Conservation (phyloP, 1,140 invertebrate species). For the Zaprionus lachaisei region DNA sequence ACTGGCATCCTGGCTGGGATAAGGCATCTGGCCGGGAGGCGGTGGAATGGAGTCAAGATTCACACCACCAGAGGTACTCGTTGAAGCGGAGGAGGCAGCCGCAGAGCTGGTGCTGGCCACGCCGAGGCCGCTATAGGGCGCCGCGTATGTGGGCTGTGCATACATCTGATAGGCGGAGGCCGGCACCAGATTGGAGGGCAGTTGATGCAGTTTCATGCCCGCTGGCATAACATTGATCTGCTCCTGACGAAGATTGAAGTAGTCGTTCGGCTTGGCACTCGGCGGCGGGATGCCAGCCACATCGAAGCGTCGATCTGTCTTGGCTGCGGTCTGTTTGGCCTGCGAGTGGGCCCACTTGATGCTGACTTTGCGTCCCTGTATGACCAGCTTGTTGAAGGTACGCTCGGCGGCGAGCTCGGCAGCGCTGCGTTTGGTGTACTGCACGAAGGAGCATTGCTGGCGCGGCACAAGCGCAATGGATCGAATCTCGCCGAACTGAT, state of each 20-base stretch:
- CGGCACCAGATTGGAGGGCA: constrained; percentile 86
- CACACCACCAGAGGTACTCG: constrained; percentile 55
- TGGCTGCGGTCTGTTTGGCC: constrained; percentile 87
- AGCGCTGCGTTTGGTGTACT: constrained; percentile 95
- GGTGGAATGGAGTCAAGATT: constrained; percentile 85
- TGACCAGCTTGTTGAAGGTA: constrained; percentile 97
- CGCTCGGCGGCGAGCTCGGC: constrained; percentile 98
- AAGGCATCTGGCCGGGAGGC: constrained; percentile 89
- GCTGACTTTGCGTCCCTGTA: constrained; percentile 93
- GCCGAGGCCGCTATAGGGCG: constrained; percentile 67
- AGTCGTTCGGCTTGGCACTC: constrained; percentile 87
- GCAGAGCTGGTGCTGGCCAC: constrained; percentile 85
- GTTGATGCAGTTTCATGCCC: constrained; percentile 82
- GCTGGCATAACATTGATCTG: constrained; percentile 86
- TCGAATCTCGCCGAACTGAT: constrained; percentile 99
- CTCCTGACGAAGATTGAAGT: constrained; percentile 90
- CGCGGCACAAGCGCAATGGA: constrained; percentile 95
- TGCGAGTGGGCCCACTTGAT: constrained; percentile 99
- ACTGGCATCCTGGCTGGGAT: constrained; percentile 96
- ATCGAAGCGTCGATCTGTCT: constrained; percentile 86
- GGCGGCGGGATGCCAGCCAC: constrained; percentile 94
- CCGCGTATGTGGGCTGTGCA: constrained; percentile 86
- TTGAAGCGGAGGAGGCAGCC: constrained; percentile 49
- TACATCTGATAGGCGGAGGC: constrained; percentile 86
- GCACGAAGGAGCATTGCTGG: constrained; percentile 99